Base-by-base conservation (phyloP, 1,140 invertebrate genomes). In the Temnothorax longispinosus region DNA sequence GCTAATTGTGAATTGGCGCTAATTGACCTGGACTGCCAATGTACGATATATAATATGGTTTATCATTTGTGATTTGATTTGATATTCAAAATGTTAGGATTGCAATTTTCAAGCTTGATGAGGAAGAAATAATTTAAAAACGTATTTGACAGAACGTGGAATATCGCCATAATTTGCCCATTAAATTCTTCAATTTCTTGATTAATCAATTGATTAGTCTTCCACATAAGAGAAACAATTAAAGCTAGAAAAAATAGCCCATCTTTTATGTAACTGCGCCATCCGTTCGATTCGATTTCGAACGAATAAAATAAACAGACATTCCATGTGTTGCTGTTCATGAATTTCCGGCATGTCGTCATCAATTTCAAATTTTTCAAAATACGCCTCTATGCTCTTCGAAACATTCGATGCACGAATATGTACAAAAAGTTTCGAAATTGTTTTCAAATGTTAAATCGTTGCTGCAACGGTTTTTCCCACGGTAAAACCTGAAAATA, bases 371-470 rank as follows among this genome's bases (percentile, higher is more conserved):
- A 5, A n/a, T 74, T 74, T 84, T 72, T 74, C 38, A 74, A 35
- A 64, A 35, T 11, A 27, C 78, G n/a, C 64, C 27, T 38, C 35
- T 11, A n/a, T 13, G 44, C 18, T 65, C 60, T 21, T 18, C 15
- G 50, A 41, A 47, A 81, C 38, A 32, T 71, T 81, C 38, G 52
- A 71, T 32, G 41, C 38, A 44, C 50, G 64, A 13, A 38, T 27
- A 76, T n/a, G 54, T 69, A 21, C 41, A 56, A 71, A 71, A 81
- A 44, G 10, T 50, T 10, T 35, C 38, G 3, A 41, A 60, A 74
- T 82, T 72, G 80, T 72, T 84, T 84, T 74, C 54, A 60, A 60
- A 74, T 82, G 74, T 84, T 84, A 84, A 84, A 74, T 50, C 54
- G 62, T 58, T 71, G 21, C 27, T 38, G 41, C 13, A 82, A 74